Evolutionary conservation across 2,888 invertebrate species (phyloP), one percentile per base, ranked within the genome.

Genomic region (Linnaemya vulpina): DNA sequence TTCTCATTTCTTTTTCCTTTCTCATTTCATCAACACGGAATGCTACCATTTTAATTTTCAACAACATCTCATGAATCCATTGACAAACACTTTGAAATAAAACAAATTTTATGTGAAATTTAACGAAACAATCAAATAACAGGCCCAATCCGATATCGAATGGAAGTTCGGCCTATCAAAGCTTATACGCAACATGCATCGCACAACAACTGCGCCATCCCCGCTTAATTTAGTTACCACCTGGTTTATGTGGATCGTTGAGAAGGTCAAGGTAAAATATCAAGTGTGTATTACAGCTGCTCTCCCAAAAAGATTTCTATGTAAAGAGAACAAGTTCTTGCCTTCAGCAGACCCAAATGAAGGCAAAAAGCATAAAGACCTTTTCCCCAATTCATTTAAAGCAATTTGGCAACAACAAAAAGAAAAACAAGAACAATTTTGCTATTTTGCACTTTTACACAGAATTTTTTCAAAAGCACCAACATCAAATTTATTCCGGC

Each of bases 91-190:
- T 55, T 38, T n/a, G 35, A 86, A 82, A 71, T 58, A 60, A 83
- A 65, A 85, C 38, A 87, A 35, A 55, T 76, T 73, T 49, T 89
- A 88, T 88, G 46, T 55, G 20, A 88, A 89, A 88, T 30, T n/a
- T 11, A 53, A 71, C n/a, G 40, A 71, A 71, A 43, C n/a, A n/a
- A 71, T 15, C 13, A 30, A 73, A 68, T 17, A 75, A 74, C 95
- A 98, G 95, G 99, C 99, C 49, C 99, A 99, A 95, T 99, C 99
- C 62, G 99, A 99, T 93, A 99, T 98, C 89, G 99, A 99, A 93
- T 99, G 99, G 99, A 99, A 99, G 93, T 99, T 98, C 92, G 99
- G 99, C 38, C 93, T 99, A 90, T 99, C 99, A 75, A 99, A 99
- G 93, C 94, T 99, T 90, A 98, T 99, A 91, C 94, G 99, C 88